Evolutionary conservation across 1,140 invertebrate species (phyloP).

Genomic region (Drosophila eugracilis): DNA sequence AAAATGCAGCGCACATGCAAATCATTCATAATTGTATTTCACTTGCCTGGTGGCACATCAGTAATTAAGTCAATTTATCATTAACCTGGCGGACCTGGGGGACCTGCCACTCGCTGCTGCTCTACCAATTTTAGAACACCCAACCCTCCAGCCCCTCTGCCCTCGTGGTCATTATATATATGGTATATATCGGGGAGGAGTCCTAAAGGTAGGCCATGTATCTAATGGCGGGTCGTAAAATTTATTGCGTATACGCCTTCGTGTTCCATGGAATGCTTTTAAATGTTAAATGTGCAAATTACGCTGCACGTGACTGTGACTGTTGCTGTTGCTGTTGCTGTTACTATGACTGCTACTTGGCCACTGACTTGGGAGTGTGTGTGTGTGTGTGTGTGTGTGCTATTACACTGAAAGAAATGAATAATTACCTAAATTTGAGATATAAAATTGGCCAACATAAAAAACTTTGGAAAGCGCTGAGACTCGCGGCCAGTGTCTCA

Average conservation of each 20-base stretch:
- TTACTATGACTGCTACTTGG: constrained; percentile 26
- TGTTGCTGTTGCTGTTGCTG: constrained; percentile 40
- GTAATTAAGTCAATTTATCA: constrained; percentile 82
- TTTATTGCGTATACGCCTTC: constrained; percentile 81
- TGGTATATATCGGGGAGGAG: background rate
- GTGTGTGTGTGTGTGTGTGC: background rate
- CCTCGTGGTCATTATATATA: background rate
- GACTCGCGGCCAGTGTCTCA: too few relatives aligned
- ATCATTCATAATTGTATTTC: constrained; percentile 68
- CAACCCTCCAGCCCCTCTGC: background rate
- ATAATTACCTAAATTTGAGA: background rate
- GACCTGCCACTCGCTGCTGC: constrained; percentile 23
- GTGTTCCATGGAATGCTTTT: constrained; percentile 71
- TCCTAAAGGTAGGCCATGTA: constrained; percentile 62
- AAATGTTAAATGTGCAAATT: constrained; percentile 81
- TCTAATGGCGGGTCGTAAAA: constrained; percentile 80
- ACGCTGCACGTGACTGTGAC: constrained; percentile 72
- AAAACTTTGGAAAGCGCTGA: too few relatives aligned
- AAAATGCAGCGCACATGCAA: constrained; percentile 53
- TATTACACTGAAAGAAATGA: constrained; percentile 10
- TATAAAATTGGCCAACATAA: too few relatives aligned
- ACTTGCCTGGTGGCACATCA: constrained; percentile 71
- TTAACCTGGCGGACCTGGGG: constrained; percentile 57
- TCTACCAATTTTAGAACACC: background rate
- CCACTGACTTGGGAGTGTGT: constrained; percentile 4